Evolutionary conservation across 1,140 invertebrate genomes (phyloP).

Genomic region (Drosophila saltans): DNA sequence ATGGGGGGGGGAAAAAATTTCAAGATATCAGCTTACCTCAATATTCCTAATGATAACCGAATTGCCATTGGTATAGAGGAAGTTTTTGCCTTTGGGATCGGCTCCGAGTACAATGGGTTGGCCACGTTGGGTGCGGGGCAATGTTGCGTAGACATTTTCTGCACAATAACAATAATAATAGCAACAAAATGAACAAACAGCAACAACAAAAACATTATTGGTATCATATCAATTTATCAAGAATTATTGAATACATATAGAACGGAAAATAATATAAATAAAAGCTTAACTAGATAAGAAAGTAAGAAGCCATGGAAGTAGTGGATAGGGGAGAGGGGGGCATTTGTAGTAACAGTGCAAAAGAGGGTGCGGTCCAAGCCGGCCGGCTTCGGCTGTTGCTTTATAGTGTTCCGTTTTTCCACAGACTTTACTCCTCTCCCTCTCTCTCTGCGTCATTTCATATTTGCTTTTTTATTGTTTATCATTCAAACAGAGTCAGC

Average conservation of each 20-base stretch:
- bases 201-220: constrained; percentile 13
- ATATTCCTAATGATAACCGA: constrained; percentile 99
- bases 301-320: not conserved
- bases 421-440: no score
- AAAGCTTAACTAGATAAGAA: not conserved
- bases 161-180: constrained; percentile 74
- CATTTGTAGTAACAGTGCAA: constrained; percentile 5
- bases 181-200: constrained; percentile 3
- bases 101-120: constrained; percentile 96
- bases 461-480: not conserved
- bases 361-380: constrained; percentile 60
- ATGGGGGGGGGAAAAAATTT: not conserved
- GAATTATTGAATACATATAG: not conserved
- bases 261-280: not conserved
- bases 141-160: constrained; percentile 95
- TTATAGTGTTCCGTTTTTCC: constrained; percentile 3
- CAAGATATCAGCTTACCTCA: constrained; percentile 87
- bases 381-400: constrained; percentile 17
- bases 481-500: constrained; percentile 3
- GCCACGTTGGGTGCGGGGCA: constrained; percentile 96
- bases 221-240: not conserved
- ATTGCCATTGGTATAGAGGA: constrained; percentile 98
- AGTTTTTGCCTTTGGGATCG: constrained; percentile 98
- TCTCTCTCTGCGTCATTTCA: not conserved
- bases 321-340: not conserved